phyloP scores from a whole-genome alignment of 2,113 vertebrate genomes.

The Sphaerodactylus townsendi region DNA sequence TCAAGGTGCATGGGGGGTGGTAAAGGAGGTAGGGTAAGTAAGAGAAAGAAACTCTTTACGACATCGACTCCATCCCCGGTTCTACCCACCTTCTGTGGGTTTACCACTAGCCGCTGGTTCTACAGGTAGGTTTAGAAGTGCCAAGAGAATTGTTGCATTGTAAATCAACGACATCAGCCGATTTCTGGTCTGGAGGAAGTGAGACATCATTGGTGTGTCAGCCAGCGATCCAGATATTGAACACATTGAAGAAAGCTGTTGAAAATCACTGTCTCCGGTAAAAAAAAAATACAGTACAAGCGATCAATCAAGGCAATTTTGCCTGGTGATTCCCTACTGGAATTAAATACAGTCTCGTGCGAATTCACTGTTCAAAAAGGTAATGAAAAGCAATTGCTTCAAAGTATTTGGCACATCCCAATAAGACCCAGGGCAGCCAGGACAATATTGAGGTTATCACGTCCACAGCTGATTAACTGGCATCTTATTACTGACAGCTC shows the following conservation, averaged over 20 bases:
- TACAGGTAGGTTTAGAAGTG: conserved; percentile 77
- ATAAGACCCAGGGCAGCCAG: neutral
- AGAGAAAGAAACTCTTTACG: conserved; percentile 10
- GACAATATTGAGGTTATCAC: too few species aligned
- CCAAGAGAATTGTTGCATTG: conserved; percentile 82
- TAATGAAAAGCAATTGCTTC: neutral
- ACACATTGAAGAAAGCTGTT: conserved; percentile 96
- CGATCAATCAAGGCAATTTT: neutral
- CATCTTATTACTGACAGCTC: too few species aligned
- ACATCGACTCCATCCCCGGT: conserved; percentile 87
- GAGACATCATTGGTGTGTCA: conserved; percentile 88
- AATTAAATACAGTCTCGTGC: too few species aligned
- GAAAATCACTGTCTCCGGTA: conserved; percentile 94
- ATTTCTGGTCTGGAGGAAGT: conserved; percentile 84
- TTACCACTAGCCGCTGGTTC: conserved; percentile 81
- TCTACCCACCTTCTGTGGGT: conserved; percentile 79
- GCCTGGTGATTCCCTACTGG: too few species aligned
- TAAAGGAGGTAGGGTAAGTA: neutral
- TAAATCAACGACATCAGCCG: conserved; percentile 89
- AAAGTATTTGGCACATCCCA: neutral
- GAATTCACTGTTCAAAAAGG: too few species aligned
- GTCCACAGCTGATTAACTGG: too few species aligned
- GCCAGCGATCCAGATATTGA: conserved; percentile 87
- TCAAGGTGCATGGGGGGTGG: neutral
- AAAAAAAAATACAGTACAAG: conserved; percentile 7